Evolutionary conservation across 2,888 invertebrate genomes (phyloP), one percentile per base, ranked within the genome.

Genomic region (Calliopum simillimum): DNA sequence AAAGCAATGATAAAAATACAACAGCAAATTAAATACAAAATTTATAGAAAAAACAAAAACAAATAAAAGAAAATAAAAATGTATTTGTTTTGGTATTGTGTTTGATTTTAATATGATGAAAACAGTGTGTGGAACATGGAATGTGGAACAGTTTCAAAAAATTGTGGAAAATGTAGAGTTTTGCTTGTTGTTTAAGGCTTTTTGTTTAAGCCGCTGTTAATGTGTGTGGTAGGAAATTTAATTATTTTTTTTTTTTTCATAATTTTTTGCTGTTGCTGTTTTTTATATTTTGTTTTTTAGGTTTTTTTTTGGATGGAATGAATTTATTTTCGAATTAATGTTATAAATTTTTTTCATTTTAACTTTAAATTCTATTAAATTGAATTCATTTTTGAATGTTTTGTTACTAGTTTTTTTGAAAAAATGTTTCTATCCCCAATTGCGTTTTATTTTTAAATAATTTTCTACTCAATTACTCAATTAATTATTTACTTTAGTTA

Each of bases 381-480:
- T 64, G 14, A 33, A 64, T 64, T 41, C 19, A 19, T 43, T 5
- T 53, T 14, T 51, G 14, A 53, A 41, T 64, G 43, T 61, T 61
- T 66, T 55, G 23, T 55, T 21, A 56, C 55, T 55, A 66, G 64
- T 64, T 53, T 5, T 58, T n/a, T 43, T 53, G 51, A 25, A 21
- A 63, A 66, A 65, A 66, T 49, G 21, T 51, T 58, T 59, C 1
- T 44, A 23, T 66, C 51, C 46, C 47, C 49, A 56, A 55, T 41
- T 53, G 21, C 11, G 5, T 64, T 68, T 71, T 70, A 70, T 70
- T 68, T 69, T 71, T 70, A 74, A 70, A 59, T 74, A 67, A 68
- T 68, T 74, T 71, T 64, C 67, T 67, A 67, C 71, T 73, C 65
- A 74, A 74, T 74, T 71, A 71, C 68, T 71, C 71, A 71, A 47